These are phyloP conservation scores for Ochotona princeps DNA, from an alignment of 2,113 vertebrate genomes.

Conservation along the genomic window DNA sequence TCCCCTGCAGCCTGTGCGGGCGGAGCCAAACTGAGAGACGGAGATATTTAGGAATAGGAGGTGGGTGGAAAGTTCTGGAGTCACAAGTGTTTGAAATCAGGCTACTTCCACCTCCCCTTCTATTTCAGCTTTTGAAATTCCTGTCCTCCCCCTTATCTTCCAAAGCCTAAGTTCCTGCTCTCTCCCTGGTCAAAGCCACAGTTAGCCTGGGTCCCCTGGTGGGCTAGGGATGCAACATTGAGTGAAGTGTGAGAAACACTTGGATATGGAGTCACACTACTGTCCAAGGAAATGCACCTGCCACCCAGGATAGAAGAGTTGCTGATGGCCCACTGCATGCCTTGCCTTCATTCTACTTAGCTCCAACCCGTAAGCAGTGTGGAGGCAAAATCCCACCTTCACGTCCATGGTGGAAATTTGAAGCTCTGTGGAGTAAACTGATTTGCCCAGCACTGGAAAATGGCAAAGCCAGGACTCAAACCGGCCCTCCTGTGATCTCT, in stretches of 20 bases:
- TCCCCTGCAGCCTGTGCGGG: background rate
- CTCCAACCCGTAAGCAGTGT: background rate
- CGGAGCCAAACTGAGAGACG: conserved; percentile 39
- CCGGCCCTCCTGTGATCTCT: background rate
- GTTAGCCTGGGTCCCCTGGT: background rate
- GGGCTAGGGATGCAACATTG: background rate
- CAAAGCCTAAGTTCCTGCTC: background rate
- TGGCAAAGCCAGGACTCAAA: background rate
- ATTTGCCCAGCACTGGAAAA: background rate
- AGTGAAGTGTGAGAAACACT: background rate
- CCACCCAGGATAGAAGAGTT: background rate
- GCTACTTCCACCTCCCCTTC: conserved; percentile 43
- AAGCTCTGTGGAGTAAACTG: background rate
- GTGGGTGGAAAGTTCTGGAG: conserved; percentile 70
- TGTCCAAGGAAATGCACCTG: background rate
- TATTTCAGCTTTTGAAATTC: conserved; percentile 60
- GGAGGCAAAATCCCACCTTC: background rate
- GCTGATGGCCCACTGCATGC: too few relatives aligned
- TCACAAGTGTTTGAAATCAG: conserved; percentile 39
- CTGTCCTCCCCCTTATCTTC: conserved; percentile 57
- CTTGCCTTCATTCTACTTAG: background rate
- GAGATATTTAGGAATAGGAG: conserved; percentile 71
- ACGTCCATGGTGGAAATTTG: background rate
- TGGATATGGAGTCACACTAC: background rate
- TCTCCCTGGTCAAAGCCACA: background rate